These are phyloP conservation scores for Ophion ventricosus DNA, from an alignment of 2,888 invertebrate genomes.

Conservation along the genomic window DNA sequence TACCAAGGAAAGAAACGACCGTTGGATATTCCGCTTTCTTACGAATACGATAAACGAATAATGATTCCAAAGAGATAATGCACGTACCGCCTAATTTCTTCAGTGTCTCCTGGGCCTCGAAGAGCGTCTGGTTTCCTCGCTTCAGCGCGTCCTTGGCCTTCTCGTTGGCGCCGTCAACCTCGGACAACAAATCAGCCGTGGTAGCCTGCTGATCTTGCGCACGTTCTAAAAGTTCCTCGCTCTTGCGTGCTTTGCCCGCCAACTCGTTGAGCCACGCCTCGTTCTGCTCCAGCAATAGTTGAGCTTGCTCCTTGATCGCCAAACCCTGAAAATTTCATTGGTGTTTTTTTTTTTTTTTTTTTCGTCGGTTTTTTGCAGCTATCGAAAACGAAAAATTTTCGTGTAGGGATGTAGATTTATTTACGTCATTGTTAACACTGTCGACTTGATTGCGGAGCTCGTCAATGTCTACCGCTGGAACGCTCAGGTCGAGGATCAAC, in stretches of 20 bases:
- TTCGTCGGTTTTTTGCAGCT: neutral
- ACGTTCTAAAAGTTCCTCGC: constrained; percentile 88
- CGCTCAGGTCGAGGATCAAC: constrained; percentile 90
- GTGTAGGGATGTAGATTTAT: neutral
- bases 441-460: constrained; percentile 88
- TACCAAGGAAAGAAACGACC: constrained; percentile 75
- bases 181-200: constrained; percentile 91
- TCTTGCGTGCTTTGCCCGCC: constrained; percentile 87
- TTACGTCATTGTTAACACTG: constrained; percentile 88
- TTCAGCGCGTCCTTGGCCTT: constrained; percentile 93
- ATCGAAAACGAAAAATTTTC: neutral
- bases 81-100: constrained; percentile 88
- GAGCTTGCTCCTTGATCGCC: constrained; percentile 86
- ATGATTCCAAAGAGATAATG: neutral
- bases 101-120: constrained; percentile 92
- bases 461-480: constrained; percentile 91
- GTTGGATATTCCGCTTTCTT: neutral
- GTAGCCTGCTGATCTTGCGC: constrained; percentile 90
- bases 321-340: constrained; percentile 78
- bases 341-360: neutral
- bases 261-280: constrained; percentile 86
- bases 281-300: constrained; percentile 85
- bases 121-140: constrained; percentile 91
- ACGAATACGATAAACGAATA: constrained; percentile 7
- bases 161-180: constrained; percentile 90